A percentile compares a stretch with the other conserved stretches of the same genome.
phyloP scores from a whole-genome alignment of 2,113 vertebrate genomes.

The Pampusana beccarii region DNA sequence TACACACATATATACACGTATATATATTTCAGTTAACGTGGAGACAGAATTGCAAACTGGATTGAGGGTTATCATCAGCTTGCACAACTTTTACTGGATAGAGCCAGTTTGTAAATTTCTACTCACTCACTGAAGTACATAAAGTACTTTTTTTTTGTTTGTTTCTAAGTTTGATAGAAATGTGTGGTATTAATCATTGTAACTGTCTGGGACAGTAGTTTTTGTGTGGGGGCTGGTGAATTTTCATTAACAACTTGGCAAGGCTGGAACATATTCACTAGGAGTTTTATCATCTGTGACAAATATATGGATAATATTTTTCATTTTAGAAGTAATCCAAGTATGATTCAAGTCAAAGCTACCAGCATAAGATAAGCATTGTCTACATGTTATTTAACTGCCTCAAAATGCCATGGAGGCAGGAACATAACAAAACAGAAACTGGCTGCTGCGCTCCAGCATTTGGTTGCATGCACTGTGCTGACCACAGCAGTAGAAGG shows the following conservation, averaged over 20 bases:
- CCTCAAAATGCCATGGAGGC: background rate
- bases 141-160: background rate
- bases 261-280: background rate
- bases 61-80: background rate
- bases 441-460: background rate
- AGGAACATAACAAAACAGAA: background rate
- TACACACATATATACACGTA: fast-evolving
- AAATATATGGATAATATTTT: slow-evolving; percentile 8
- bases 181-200: background rate
- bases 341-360: background rate
- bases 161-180: background rate
- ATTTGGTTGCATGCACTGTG: background rate
- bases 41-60: background rate
- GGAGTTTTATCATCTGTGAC: background rate
- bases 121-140: background rate
- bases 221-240: background rate
- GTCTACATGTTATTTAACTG: background rate
- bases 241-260: background rate
- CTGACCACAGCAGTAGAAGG: background rate
- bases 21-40: background rate
- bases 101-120: background rate
- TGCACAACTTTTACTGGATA: background rate
- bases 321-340: slow-evolving; percentile 12
- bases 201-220: background rate
- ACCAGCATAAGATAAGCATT: background rate